Percentiles rank a stretch among this genome's conserved stretches.
phyloP scores from a whole-genome alignment of 2,888 invertebrate species.

The Himalopsyche anomala region DNA sequence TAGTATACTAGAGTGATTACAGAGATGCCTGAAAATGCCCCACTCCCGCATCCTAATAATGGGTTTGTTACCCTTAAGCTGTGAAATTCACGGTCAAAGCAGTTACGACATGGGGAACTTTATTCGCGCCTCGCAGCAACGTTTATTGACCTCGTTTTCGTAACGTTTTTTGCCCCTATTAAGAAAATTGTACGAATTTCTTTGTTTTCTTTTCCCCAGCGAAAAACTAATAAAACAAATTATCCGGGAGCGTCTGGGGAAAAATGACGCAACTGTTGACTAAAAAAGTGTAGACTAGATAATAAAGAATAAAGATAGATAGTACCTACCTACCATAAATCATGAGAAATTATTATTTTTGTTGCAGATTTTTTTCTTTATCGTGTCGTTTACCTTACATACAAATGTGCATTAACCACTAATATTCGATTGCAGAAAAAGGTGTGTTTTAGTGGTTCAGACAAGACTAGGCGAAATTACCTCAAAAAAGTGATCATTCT shows the following conservation, averaged over 20 bases:
- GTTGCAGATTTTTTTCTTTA: too few species aligned
- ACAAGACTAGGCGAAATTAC: too few species aligned
- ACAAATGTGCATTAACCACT: too few species aligned
- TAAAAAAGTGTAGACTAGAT: background rate
- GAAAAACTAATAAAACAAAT: slow-evolving; percentile 29
- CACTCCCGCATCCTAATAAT: slow-evolving; percentile 7
- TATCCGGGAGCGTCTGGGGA: background rate
- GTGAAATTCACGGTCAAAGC: slow-evolving; percentile 40
- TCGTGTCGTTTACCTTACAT: too few species aligned
- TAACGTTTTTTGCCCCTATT: background rate
- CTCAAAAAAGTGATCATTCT: too few species aligned
- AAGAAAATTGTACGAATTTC: slow-evolving; percentile 30
- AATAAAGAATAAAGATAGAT: background rate
- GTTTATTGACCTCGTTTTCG: slow-evolving; percentile 37
- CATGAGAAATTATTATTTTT: too few species aligned
- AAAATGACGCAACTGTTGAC: background rate
- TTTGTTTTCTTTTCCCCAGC: slow-evolving; percentile 19
- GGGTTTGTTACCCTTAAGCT: slow-evolving; percentile 31
- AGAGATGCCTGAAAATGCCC: slow-evolving; percentile 21
- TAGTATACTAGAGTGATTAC: background rate
- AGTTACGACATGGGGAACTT: slow-evolving; percentile 16
- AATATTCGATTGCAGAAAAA: too few species aligned
- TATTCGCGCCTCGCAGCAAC: background rate
- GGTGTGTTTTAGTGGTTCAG: too few species aligned
- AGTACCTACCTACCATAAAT: too few species aligned